Evolutionary conservation across 1,140 invertebrate genomes (phyloP), one percentile per base, ranked within the genome.

Genomic region (Samia ricini): DNA sequence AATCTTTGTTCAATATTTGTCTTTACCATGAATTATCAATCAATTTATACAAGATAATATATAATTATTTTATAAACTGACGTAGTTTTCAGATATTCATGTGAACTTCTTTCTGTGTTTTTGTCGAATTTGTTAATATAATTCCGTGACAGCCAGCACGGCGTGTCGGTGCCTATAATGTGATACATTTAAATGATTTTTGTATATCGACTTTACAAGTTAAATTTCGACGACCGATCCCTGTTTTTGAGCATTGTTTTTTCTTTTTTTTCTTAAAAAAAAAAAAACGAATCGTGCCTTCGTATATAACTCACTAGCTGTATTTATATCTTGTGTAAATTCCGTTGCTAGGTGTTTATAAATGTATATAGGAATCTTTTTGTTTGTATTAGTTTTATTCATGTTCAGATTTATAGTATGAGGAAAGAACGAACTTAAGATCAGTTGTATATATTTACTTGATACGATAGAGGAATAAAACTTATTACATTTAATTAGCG

Each of bases 81-180:
- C 33, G 33, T 42, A 42, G 33, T 42, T 42, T 42, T 42, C 33
- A 42, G 33, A 15, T 42, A 42, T 42, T 42, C 33, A 42, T 42
- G n/a, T 15, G n/a, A 42, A 42, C 12, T 3, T 42, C n/a, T 42
- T 29, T 29, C 26, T 29, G 26, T 42, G 33, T 42, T 42, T 10
- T 42, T 42, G 33, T 42, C 33, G 33, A 42, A 42, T 42, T 42
- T 42, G 33, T 42, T 42, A 42, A 42, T 42, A 42, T 42, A 42
- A 42, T 42, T 42, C 33, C 33, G 33, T 42, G 0, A 42, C 33
- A 42, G 33, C 33, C 33, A 42, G 33, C 33, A 12, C 33, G 33
- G 33, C 33, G 33, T 15, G 33, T 42, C 33, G 33, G 33, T 42
- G 33, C 33, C 15, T 42, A 42, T 42, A 42, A 42, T 42, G 33